phyloP scores from a whole-genome alignment of 2,113 vertebrate species.

The Urocolius indicus region DNA sequence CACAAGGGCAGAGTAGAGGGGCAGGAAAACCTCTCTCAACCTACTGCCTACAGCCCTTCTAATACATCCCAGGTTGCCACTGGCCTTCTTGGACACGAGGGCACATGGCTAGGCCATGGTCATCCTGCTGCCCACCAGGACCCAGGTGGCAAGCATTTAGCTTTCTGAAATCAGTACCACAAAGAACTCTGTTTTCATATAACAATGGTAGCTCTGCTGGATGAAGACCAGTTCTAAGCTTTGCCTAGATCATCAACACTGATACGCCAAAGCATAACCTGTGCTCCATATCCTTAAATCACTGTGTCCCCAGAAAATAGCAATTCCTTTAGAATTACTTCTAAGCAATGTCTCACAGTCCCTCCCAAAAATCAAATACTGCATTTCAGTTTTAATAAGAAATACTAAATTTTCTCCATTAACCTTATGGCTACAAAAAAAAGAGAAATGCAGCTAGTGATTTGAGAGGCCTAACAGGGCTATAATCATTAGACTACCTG shows the following conservation, averaged over 20 bases:
- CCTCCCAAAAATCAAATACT: not conserved
- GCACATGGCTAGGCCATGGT: no score
- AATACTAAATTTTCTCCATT: not conserved
- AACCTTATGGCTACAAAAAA: not conserved
- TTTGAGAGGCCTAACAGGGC: not conserved
- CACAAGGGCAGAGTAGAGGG: no score
- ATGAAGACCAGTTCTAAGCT: not conserved
- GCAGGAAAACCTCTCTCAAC: no score
- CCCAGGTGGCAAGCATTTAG: not conserved
- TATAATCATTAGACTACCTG: not conserved
- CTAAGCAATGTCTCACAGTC: not conserved
- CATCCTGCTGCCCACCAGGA: no score
- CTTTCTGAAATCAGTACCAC: not conserved
- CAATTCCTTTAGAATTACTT: not conserved
- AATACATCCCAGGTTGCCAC: no score
- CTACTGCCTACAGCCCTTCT: no score
- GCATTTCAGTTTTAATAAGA: not conserved
- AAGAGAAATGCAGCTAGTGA: not conserved
- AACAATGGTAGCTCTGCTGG: not conserved
- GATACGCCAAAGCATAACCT: not conserved
- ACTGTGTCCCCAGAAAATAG: not conserved
- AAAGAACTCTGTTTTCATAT: not conserved
- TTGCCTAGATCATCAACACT: not conserved
- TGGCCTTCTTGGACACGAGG: no score
- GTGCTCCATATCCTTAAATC: not conserved